These are phyloP conservation scores for Lytechinus pictus DNA, from an alignment of 35 echinoderm and acorn worm species.

Conservation along the genomic window DNA sequence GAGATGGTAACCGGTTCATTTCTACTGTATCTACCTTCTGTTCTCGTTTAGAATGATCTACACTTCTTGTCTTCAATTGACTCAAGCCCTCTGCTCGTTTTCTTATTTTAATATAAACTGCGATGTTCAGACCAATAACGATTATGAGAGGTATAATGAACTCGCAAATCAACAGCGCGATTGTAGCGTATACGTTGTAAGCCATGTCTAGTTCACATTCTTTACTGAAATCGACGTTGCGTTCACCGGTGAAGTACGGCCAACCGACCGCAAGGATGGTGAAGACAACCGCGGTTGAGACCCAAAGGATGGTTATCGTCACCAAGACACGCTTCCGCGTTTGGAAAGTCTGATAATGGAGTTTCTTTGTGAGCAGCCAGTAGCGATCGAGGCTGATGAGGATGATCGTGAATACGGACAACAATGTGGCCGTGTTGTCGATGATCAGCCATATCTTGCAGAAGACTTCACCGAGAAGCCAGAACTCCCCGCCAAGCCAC, in stretches of 20 bases:
- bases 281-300: constrained; percentile 1
- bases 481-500: constrained; percentile 34
- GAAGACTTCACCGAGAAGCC: constrained; percentile 62
- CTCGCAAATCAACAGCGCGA: constrained; percentile 46
- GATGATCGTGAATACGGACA: constrained; percentile 67
- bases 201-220: constrained; percentile 70
- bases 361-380: constrained; percentile 81
- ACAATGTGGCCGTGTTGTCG: constrained; percentile 57
- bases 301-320: constrained; percentile 1
- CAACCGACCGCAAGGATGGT: constrained; percentile 48
- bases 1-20: neutral
- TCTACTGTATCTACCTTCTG: neutral
- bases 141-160: constrained; percentile 64
- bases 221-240: constrained; percentile 22
- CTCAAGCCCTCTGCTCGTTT: constrained; percentile 53
- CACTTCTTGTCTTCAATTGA: neutral
- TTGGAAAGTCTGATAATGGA: constrained; percentile 64
- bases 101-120: constrained; percentile 69
- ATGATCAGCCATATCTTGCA: constrained; percentile 76
- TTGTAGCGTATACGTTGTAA: constrained; percentile 30
- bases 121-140: constrained; percentile 53
- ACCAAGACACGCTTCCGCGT: constrained; percentile 53
- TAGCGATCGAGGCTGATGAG: constrained; percentile 85
- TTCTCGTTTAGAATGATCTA: neutral
- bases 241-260: neutral